phyloP scores from a whole-genome alignment of 2,888 invertebrate species.

The Celastrina argiolus region DNA sequence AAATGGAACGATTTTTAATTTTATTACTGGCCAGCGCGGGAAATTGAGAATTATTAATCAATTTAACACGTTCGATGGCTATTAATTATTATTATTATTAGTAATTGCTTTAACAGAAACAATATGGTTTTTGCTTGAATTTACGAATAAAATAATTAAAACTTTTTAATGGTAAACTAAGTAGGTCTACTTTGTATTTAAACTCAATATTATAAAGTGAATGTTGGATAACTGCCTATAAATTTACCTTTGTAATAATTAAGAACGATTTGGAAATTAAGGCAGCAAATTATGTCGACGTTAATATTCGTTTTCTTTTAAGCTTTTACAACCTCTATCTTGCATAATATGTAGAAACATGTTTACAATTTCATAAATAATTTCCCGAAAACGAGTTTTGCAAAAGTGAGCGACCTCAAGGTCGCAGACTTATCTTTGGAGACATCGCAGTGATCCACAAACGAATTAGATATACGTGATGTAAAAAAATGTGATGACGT shows the following conservation, averaged over 20 bases:
- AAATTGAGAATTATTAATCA: not conserved
- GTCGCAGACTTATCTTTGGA: not conserved
- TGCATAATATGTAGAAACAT: not conserved
- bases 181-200: too few relatives aligned
- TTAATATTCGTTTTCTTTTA: not conserved
- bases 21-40: not conserved
- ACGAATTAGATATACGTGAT: not conserved
- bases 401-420: slow-evolving; percentile 6
- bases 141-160: too few relatives aligned
- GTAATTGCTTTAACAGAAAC: too few relatives aligned
- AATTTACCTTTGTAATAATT: too few relatives aligned
- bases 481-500: not conserved
- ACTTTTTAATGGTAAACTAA: too few relatives aligned
- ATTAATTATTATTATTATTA: too few relatives aligned
- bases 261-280: not conserved
- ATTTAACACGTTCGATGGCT: not conserved
- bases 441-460: not conserved
- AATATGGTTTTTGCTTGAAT: too few relatives aligned
- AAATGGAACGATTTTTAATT: slow-evolving; percentile 12
- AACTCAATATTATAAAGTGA: too few relatives aligned
- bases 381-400: not conserved
- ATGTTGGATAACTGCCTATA: too few relatives aligned
- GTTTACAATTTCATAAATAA: not conserved
- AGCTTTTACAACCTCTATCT: slow-evolving; percentile 1
- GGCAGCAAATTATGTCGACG: not conserved